These are phyloP conservation scores for Collichthys lucidus DNA, from an alignment of 2,113 vertebrate species.

Conservation along the genomic window DNA sequence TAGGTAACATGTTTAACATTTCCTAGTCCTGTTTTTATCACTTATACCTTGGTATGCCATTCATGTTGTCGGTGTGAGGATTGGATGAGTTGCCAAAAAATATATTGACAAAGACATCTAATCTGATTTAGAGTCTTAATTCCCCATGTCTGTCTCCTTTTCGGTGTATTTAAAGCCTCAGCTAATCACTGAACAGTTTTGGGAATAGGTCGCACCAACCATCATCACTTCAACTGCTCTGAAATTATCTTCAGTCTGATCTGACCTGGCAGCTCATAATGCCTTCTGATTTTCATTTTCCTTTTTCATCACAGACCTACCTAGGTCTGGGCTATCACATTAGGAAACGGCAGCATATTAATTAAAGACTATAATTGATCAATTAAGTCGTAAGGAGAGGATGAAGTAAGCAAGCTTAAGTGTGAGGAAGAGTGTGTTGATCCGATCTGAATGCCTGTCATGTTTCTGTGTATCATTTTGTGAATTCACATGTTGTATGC, in stretches of 20 bases:
- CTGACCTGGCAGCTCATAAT: constrained; percentile 61
- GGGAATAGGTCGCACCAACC: constrained; percentile 10
- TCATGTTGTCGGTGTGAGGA: neutral
- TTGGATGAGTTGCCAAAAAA: neutral
- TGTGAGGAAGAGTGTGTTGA: neutral
- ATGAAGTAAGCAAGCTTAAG: constrained; percentile 25
- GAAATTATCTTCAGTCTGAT: constrained; percentile 52
- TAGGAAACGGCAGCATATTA: constrained; percentile 49
- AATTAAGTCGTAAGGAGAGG: constrained; percentile 25
- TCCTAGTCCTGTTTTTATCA: neutral
- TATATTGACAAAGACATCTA: neutral
- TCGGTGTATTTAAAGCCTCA: constrained; percentile 14
- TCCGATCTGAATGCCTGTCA: neutral
- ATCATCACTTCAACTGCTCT: constrained; percentile 23
- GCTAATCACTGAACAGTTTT: constrained; percentile 23
- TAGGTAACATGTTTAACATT: neutral
- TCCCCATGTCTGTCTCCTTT: neutral
- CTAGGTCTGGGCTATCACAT: constrained; percentile 32
- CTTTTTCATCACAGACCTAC: constrained; percentile 41
- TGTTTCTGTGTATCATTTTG: neutral
- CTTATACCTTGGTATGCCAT: neutral
- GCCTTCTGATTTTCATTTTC: constrained; percentile 56
- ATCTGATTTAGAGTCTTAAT: neutral
- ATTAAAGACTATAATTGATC: constrained; percentile 56
- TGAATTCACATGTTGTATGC: constrained; percentile 1